A percentile compares a stretch with the other conserved stretches of the same genome.
These are phyloP conservation scores for Gibbula magus DNA, from an alignment of 2,888 invertebrate genomes.

Conservation along the genomic window DNA sequence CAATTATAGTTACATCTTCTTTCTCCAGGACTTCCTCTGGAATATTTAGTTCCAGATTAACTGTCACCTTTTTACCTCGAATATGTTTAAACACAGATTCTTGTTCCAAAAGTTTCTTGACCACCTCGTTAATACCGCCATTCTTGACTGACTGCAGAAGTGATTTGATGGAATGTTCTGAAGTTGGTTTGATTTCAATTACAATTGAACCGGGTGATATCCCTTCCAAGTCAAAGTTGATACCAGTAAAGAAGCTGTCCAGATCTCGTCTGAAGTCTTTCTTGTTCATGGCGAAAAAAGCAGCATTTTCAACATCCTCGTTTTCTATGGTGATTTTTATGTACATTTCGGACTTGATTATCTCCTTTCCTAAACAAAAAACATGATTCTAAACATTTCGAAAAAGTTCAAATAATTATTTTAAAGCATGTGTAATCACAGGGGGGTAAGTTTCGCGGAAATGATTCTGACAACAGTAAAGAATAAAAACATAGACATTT, in stretches of 20 bases:
- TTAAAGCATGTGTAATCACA: too few relatives aligned
- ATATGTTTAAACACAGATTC: neutral
- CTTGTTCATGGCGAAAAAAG: neutral
- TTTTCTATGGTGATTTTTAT: neutral
- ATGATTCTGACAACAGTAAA: too few relatives aligned
- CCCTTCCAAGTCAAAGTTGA: neutral
- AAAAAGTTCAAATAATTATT: too few relatives aligned
- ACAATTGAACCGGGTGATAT: neutral
- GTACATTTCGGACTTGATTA: too few relatives aligned
- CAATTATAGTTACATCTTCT: neutral
- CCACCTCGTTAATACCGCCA: neutral
- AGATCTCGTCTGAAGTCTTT: neutral
- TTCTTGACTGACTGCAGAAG: neutral
- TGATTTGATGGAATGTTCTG: neutral
- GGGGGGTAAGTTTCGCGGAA: too few relatives aligned
- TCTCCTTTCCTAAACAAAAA: too few relatives aligned
- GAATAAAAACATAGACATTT: too few relatives aligned
- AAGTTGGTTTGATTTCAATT: neutral
- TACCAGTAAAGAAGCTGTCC: neutral
- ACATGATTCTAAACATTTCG: too few relatives aligned
- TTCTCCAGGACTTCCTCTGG: neutral
- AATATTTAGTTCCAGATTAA: neutral
- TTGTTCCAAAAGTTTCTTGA: neutral
- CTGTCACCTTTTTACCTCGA: neutral
- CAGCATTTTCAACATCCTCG: neutral